phyloP scores from a whole-genome alignment of 1,140 invertebrate species.

The Ceratosolen solmsi region DNA sequence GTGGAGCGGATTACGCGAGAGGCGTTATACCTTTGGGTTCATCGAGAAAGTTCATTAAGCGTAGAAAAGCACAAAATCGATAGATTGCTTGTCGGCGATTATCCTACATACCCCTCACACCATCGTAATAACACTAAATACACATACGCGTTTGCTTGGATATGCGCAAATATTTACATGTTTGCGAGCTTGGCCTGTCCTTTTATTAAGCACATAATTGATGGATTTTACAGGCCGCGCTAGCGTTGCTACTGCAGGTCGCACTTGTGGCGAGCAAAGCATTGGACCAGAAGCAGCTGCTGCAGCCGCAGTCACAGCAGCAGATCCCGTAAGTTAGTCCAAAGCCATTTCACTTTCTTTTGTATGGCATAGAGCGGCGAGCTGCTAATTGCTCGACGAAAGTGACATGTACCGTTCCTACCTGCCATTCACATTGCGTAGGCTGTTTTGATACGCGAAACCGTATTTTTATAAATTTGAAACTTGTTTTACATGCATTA shows the following conservation, averaged over 20 bases:
- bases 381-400: slow-evolving; percentile 38
- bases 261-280: slow-evolving; percentile 71
- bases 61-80: slow-evolving; percentile 38
- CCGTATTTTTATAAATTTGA: slow-evolving; percentile 14
- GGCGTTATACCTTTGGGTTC: background rate
- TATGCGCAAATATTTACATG: background rate
- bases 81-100: background rate
- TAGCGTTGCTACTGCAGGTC: slow-evolving; percentile 71
- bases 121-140: background rate
- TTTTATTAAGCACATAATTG: slow-evolving; percentile 30
- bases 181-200: background rate
- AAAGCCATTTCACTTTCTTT: slow-evolving; percentile 34
- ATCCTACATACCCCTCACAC: background rate
- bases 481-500: background rate
- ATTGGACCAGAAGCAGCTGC: slow-evolving; percentile 64
- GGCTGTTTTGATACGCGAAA: background rate
- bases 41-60: slow-evolving; percentile 50
- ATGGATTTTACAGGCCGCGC: slow-evolving; percentile 63
- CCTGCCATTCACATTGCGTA: background rate
- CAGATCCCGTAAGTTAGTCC: slow-evolving; percentile 63
- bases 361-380: background rate
- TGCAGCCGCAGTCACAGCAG: slow-evolving; percentile 60
- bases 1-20: slow-evolving; percentile 45
- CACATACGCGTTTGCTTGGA: background rate
- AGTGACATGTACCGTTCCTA: slow-evolving; percentile 38